Conservation (phyloP, 2,888 invertebrate species). For the Cantharis rufa region DNA sequence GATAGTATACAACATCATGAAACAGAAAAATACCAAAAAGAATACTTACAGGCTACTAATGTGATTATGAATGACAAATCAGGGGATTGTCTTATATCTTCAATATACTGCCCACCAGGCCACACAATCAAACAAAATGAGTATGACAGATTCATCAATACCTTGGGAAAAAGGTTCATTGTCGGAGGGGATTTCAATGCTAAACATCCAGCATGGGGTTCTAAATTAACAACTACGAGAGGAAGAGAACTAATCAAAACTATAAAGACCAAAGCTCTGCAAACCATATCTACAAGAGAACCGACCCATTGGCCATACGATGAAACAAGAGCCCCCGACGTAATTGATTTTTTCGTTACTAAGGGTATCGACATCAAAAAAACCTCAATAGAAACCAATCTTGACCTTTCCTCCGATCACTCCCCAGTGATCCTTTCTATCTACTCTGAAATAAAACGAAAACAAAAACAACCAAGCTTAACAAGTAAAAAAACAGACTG, state of each 20-base stretch:
- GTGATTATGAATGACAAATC: too few species aligned
- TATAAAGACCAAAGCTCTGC: background rate
- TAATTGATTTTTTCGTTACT: background rate
- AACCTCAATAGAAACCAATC: background rate
- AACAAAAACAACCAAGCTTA: background rate
- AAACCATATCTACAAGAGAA: background rate
- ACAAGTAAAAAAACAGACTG: background rate
- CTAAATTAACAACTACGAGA: background rate
- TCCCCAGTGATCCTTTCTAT: background rate
- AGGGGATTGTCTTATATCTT: too few species aligned
- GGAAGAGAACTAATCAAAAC: background rate
- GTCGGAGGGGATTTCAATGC: background rate
- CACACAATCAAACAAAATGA: too few species aligned
- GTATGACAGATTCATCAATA: too few species aligned
- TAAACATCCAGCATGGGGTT: background rate
- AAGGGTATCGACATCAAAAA: background rate
- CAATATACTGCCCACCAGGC: too few species aligned
- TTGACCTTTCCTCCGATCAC: background rate
- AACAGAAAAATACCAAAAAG: too few species aligned
- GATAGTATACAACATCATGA: too few species aligned
- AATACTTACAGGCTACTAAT: too few species aligned
- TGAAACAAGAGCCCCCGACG: too few species aligned
- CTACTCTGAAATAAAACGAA: background rate
- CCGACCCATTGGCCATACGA: background rate
- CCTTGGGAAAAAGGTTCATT: too few species aligned